These are phyloP conservation scores for Epinephelus coioides DNA, from an alignment of 2,797 vertebrate genomes.

Conservation along the genomic window DNA sequence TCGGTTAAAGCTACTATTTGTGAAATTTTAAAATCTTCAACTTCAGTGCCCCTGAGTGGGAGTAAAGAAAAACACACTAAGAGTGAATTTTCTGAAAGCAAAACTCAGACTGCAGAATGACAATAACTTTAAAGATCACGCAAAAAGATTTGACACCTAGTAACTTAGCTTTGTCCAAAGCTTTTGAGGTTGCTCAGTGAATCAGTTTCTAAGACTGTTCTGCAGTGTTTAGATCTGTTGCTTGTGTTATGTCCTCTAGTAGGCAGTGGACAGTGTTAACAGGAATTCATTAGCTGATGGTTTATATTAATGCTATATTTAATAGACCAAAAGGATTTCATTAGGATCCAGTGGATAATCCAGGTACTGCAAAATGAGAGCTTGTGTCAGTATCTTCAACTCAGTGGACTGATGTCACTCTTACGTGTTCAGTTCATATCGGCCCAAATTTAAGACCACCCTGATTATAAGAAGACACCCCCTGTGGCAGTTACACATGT, in stretches of 20 bases:
- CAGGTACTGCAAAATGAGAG: neutral
- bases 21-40: neutral
- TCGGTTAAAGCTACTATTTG: neutral
- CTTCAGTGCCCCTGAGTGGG: neutral
- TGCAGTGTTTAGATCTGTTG: neutral
- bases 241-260: neutral
- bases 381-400: neutral
- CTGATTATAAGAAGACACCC: no score
- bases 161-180: no score
- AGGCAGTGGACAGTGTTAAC: neutral
- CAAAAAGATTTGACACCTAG: no score
- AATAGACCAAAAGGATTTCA: neutral
- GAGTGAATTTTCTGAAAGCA: neutral
- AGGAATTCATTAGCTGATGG: neutral
- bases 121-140: no score
- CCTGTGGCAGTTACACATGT: no score
- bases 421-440: neutral
- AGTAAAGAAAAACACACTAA: neutral
- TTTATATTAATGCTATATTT: neutral
- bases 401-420: neutral
- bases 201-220: neutral
- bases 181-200: neutral
- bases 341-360: neutral
- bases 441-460: neutral
- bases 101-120: neutral